These are phyloP conservation scores for Cinara cedri DNA, from an alignment of 2,888 invertebrate genomes.

Conservation along the genomic window DNA sequence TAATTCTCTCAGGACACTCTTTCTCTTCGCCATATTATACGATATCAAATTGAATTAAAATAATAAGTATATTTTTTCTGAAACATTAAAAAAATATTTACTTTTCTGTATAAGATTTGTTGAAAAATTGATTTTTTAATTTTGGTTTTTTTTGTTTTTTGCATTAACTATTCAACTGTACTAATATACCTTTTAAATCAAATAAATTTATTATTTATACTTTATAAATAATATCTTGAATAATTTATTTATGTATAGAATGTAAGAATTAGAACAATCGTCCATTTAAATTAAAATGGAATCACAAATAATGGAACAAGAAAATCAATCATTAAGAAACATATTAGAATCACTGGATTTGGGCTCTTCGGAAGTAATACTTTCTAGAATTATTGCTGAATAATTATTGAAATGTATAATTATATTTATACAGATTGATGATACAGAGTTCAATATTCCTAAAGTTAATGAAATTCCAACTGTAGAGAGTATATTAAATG, in stretches of 20 bases:
- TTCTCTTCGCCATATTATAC: neutral
- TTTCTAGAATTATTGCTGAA: neutral
- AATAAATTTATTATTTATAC: neutral
- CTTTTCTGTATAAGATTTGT: neutral
- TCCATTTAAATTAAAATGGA: conserved; percentile 3
- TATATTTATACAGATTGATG: conserved; percentile 71
- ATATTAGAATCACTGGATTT: conserved; percentile 43
- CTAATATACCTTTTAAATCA: neutral
- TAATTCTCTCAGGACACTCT: neutral
- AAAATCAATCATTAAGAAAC: conserved; percentile 28
- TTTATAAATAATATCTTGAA: neutral
- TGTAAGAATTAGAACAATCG: conserved; percentile 1
- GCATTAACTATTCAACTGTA: neutral
- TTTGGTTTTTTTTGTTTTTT: neutral
- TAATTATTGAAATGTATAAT: conserved; percentile 58
- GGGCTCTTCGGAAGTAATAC: conserved; percentile 42
- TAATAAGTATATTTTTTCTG: too few relatives aligned
- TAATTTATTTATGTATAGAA: conserved; percentile 4
- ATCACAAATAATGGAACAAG: conserved; percentile 11
- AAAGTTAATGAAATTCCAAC: conserved; percentile 77
- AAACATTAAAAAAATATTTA: neutral
- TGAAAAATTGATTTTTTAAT: neutral
- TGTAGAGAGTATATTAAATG: conserved; percentile 81
- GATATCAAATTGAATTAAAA: neutral
- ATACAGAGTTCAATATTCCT: conserved; percentile 80